These are phyloP conservation scores for Manis javanica DNA, from an alignment of 2,797 vertebrate genomes.

Conservation along the genomic window DNA sequence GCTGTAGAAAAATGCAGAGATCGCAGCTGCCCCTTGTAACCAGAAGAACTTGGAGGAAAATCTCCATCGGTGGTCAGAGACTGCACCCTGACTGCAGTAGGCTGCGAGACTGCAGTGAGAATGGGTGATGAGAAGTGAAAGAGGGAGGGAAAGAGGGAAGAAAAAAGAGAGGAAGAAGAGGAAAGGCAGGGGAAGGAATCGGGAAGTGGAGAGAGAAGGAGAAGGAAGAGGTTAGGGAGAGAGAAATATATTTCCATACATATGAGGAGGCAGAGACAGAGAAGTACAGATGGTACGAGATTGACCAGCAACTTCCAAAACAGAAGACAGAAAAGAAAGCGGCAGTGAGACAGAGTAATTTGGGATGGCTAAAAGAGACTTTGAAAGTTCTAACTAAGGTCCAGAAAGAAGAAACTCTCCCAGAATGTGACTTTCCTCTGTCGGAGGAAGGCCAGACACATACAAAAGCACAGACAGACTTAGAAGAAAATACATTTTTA, in stretches of 20 bases:
- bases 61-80: constrained; percentile 23
- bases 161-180: background rate
- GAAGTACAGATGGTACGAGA: background rate
- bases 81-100: background rate
- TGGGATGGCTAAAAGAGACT: background rate
- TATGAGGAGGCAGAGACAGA: background rate
- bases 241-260: background rate
- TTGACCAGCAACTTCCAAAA: background rate
- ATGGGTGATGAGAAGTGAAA: background rate
- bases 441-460: background rate
- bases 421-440: background rate
- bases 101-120: background rate
- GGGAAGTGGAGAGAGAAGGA: background rate
- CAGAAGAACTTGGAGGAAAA: background rate
- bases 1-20: background rate
- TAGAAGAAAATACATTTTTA: constrained; percentile 16
- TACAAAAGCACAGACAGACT: background rate
- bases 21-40: background rate
- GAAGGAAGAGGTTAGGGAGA: background rate
- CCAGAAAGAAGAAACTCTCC: background rate
- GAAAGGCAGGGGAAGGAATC: background rate
- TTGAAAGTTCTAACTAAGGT: background rate
- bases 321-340: background rate
- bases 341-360: background rate
- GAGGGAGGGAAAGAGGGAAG: background rate